Base-by-base conservation (phyloP, 2,888 invertebrate genomes). In the Drosophila kambysellisi region DNA sequence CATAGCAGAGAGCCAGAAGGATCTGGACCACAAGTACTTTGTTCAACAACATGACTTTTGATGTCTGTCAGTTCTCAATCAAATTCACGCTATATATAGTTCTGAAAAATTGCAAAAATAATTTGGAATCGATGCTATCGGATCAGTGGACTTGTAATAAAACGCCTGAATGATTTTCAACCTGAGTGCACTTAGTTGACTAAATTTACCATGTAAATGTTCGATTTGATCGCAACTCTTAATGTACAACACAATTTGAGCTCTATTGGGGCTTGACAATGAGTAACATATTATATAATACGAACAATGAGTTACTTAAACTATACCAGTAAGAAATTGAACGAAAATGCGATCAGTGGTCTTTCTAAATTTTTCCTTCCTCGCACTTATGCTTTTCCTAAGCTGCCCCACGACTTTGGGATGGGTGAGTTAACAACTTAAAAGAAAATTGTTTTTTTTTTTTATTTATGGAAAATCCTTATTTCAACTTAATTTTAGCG, bases 351-450 rank as follows among this genome's bases (percentile, higher is more conserved):
- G 83, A 51, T 35, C 61, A 61, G 70, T 76, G 50, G 51, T 66
- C 4, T 51, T 30, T 4, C 32, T 37, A 66, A 69, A 70, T 70
- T 67, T 73, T 53, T 59, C 68, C 48, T 57, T 67, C 43, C 53
- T 82, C 59, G 58, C 46, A 70, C 37, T 88, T 25, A 20, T 76
- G 69, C 64, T 86, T 50, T 46, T 81, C 48, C 32, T 82, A 32
- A 67, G 76, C 53, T 59, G 72, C 35, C 77, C 82, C 43, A 43
- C 52, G 25, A 76, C 71, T 33, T 69, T 68, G 51, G 91, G 78
- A 25, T 92, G 92, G 92, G 92, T 92, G 71, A 91, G 91, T 58
- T 60, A 0, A 25, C 15, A 15, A 0, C 8, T 2, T 1, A 12
- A n/a, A 33, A 25, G 25, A 35, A 12, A 11, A 20, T 17, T 33